A percentile compares a stretch with the other conserved stretches of the same genome.
Conservation (phyloP, 1,140 invertebrate species). For the Matsumurasca onukii region DNA sequence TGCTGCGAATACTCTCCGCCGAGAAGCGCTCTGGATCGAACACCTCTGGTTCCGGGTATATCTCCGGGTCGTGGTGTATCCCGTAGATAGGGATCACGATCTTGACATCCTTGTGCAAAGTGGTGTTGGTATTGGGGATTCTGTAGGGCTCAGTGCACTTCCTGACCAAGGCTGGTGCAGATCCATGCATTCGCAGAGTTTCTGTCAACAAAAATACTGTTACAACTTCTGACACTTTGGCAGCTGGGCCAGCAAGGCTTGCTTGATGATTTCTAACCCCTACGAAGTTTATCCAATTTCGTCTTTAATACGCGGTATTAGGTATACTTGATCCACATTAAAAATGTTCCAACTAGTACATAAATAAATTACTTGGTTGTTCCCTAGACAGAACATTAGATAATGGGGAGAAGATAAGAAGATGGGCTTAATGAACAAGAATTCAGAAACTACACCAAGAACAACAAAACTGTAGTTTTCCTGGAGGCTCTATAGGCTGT, state of each 20-base stretch:
- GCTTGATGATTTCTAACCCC: too few species aligned
- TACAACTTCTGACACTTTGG: too few species aligned
- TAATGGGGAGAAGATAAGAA: too few species aligned
- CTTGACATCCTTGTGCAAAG: conserved; percentile 54
- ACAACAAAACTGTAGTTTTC: too few species aligned
- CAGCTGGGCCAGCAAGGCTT: too few species aligned
- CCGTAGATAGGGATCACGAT: conserved; percentile 57
- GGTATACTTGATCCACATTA: neutral
- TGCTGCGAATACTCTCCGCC: conserved; percentile 49
- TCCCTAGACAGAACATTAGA: too few species aligned
- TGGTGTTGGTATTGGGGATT: conserved; percentile 29
- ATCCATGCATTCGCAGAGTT: conserved; percentile 42
- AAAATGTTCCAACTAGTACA: neutral
- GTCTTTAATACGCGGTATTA: too few species aligned
- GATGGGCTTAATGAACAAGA: too few species aligned
- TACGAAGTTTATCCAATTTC: too few species aligned
- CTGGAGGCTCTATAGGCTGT: too few species aligned
- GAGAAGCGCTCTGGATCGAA: conserved; percentile 76
- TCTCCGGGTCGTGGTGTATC: conserved; percentile 61
- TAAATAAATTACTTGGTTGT: too few species aligned
- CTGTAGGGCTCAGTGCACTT: conserved; percentile 33
- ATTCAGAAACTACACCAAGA: too few species aligned
- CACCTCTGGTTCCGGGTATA: conserved; percentile 67
- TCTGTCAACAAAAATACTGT: conserved; percentile 42
- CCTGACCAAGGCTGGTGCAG: conserved; percentile 25